These are phyloP conservation scores for Stigmatopora argus DNA, from an alignment of 2,113 vertebrate genomes.

Conservation along the genomic window DNA sequence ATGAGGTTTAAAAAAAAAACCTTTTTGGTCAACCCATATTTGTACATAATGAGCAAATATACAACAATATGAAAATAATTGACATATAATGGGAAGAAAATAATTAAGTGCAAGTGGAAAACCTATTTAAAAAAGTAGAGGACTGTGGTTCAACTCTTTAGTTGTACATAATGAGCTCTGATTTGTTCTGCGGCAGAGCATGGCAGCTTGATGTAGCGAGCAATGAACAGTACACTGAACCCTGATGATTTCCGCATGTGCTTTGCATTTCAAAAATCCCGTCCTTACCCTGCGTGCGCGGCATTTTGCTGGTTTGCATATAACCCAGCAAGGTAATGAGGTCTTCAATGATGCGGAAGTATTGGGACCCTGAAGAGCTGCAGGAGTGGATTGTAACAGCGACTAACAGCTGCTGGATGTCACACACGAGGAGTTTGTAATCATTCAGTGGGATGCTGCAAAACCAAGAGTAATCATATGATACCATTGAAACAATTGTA, in stretches of 20 bases:
- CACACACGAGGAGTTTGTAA: conserved; percentile 87
- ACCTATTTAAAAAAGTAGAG: not conserved
- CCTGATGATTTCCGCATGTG: conserved; percentile 25
- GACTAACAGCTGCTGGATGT: conserved; percentile 90
- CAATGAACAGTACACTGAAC: not conserved
- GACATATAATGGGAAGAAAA: conserved; percentile 8
- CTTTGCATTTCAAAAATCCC: conserved; percentile 6
- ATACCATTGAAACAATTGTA: conserved; percentile 4
- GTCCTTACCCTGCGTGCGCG: conserved; percentile 83
- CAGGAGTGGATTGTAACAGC: conserved; percentile 95
- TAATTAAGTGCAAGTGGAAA: conserved; percentile 17
- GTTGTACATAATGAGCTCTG: conserved; percentile 27
- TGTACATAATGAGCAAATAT: no score
- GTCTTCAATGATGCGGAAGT: conserved; percentile 98
- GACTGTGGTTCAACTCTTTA: conserved; percentile 19
- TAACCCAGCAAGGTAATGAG: conserved; percentile 91
- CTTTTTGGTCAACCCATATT: no score
- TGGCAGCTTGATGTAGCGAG: conserved; percentile 21
- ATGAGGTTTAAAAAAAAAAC: no score
- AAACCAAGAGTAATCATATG: conserved; percentile 19
- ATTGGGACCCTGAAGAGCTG: conserved; percentile 92
- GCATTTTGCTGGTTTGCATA: conserved; percentile 90
- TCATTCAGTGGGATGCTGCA: conserved; percentile 85
- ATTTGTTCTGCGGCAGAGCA: conserved; percentile 20
- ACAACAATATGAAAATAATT: conserved; percentile 12